phyloP scores from a whole-genome alignment of 2,888 invertebrate species.

The Synergus itoensis region DNA sequence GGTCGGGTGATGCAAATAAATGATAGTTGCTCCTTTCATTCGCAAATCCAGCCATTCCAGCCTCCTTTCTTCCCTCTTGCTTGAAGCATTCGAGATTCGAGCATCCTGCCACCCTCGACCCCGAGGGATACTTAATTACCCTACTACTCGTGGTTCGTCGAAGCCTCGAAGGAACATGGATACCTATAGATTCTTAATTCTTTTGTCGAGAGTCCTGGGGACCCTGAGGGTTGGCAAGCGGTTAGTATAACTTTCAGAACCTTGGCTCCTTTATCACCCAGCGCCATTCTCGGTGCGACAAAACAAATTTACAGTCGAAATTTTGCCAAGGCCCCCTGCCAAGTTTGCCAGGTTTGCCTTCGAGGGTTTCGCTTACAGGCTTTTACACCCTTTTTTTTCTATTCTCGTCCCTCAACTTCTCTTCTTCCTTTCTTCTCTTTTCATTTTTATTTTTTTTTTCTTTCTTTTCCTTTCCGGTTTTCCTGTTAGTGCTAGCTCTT shows the following conservation, averaged over 20 bases:
- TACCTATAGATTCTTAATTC: conserved; percentile 26
- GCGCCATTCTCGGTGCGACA: conserved; percentile 63
- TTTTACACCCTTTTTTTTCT: conserved; percentile 43
- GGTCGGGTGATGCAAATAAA: conserved; percentile 37
- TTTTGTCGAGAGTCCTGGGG: background rate
- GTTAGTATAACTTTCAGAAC: conserved; percentile 57
- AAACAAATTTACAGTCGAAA: conserved; percentile 66
- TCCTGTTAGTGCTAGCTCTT: background rate
- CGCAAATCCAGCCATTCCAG: conserved; percentile 37
- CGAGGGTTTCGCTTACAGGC: conserved; percentile 8
- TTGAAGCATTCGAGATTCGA: conserved; percentile 3
- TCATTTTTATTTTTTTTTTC: background rate
- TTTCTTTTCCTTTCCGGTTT: background rate
- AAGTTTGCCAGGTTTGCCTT: conserved; percentile 46
- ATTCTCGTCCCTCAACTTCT: conserved; percentile 41
- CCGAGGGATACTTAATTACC: conserved; percentile 35
- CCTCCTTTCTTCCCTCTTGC: conserved; percentile 34
- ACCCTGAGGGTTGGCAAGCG: conserved; percentile 13
- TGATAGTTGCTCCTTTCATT: conserved; percentile 42
- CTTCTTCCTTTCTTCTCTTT: conserved; percentile 4
- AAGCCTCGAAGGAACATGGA: conserved; percentile 9
- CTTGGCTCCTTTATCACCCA: conserved; percentile 63
- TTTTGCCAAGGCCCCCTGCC: conserved; percentile 59
- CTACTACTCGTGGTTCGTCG: conserved; percentile 17
- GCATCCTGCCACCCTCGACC: conserved; percentile 33